These are phyloP conservation scores for Prosopocoilus inquinatus DNA, from an alignment of 2,888 invertebrate species.

Conservation along the genomic window DNA sequence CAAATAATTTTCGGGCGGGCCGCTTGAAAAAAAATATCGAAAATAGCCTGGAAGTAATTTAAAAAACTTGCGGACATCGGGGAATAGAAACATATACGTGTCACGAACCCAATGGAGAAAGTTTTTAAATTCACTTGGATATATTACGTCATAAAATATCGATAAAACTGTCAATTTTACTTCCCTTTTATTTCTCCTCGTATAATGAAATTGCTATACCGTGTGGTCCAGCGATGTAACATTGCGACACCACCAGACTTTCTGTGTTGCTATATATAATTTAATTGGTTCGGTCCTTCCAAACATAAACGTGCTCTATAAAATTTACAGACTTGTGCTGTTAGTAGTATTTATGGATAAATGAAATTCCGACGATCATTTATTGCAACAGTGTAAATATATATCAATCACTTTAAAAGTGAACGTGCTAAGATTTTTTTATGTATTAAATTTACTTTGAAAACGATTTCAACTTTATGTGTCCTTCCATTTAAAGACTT, in stretches of 20 bases:
- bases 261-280: slow-evolving; percentile 1
- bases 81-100: too few species aligned
- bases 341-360: not conserved
- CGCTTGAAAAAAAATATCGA: not conserved
- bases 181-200: slow-evolving; percentile 22
- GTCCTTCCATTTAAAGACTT: too few species aligned
- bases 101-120: slow-evolving; percentile 12
- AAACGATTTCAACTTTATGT: too few species aligned
- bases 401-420: too few species aligned
- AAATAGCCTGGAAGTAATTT: not conserved
- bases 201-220: slow-evolving; percentile 23
- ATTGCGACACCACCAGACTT: slow-evolving; percentile 3
- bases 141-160: slow-evolving; percentile 28
- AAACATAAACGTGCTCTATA: not conserved
- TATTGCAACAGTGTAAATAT: too few species aligned
- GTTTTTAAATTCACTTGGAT: slow-evolving; percentile 25
- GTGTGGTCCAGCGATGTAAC: not conserved
- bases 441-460: too few species aligned
- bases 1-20: not conserved
- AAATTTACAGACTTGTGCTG: not conserved
- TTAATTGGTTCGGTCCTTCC: not conserved
- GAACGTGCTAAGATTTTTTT: too few species aligned
- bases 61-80: not conserved
- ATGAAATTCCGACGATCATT: not conserved
- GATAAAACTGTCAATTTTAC: slow-evolving; percentile 26